Evolutionary conservation across 2,113 vertebrate genomes (phyloP), one percentile per base, ranked within the genome.

Genomic region (Ibidorhyncha struthersii): DNA sequence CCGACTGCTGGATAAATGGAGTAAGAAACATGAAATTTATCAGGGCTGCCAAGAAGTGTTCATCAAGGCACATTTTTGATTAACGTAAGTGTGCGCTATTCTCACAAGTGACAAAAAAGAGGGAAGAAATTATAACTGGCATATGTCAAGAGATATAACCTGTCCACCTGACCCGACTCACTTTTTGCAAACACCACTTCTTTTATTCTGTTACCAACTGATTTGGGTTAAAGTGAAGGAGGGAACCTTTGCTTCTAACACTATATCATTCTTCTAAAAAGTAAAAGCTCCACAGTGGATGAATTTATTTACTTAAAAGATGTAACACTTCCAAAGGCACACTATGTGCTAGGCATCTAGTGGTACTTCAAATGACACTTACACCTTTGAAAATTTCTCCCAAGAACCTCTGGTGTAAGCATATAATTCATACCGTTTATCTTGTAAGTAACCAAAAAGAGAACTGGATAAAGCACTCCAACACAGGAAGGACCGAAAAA

Each of bases 1-100:
- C 40, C 3, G 52, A 84, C 85, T 95, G 77, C 79, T 90, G 95
- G 87, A 72, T 89, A 94, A 98, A 91, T 81, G 67, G 95, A 95
- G 81, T 66, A 90, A 86, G 67, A 86, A 70, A 81, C 73, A 86
- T 18, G 17, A 85, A 93, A 93, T 91, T 92, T 70, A 82, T 90
- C 80, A 97, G 70, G 93, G 78, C 67, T 89, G 83, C 77, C 79
- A 91, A 76, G 65, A 93, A 84, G 69, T 89, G 50, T 72, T 97
- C 92, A 92, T 94, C 95, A 93, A 86, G 78, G 94, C 78, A 95
- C 36, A 84, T 74, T 84, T 91, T 73, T 86, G 70, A 91, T 87
- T 81, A 84, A 91, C 34, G 0, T 36, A 90, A 94, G 91, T 72
- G 67, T 65, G 92, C 59, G 73, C 52, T 87, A 29, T 93, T 94